Base-by-base conservation (phyloP, 2,888 invertebrate species). In the Papilio demoleus region DNA sequence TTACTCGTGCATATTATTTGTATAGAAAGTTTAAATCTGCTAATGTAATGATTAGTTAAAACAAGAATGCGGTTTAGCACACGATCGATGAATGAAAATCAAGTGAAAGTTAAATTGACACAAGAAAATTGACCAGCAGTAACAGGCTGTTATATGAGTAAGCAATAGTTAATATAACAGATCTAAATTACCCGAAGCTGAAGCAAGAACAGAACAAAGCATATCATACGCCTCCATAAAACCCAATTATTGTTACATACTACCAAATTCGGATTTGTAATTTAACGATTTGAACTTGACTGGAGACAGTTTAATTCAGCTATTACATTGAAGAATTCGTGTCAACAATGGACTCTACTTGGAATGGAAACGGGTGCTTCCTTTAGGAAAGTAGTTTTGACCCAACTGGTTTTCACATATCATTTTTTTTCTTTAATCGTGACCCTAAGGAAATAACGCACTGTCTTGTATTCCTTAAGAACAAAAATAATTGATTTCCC, bases 261-360 rank as follows among this genome's bases (percentile, higher is more conserved):
- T 63, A 27, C 75, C 77, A 71, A 79, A 80, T 80, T 79, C 73
- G 76, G 74, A 74, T 70, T 73, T 78, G 78, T 78, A 81, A 80
- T 88, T 85, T 82, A 87, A 83, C 75, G 80, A 78, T 75, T 86
- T 82, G 87, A 81, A 85, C 86, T 87, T 82, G 80, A 79, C 74
- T 68, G 71, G 80, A 83, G 83, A 84, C 84, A 81, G 76, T 78
- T 75, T 76, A 76, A 77, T 78, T 77, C 9, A 45, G 8, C 42
- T 45, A 17, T 17, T 9, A 19, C 4, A 19, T 3, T 31, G 6
- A 31, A 31, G 31, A n/a, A n/a, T n/a, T n/a, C n/a, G n/a, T n/a
- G n/a, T n/a, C n/a, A n/a, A n/a, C n/a, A n/a, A n/a, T n/a, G n/a
- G n/a, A n/a, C n/a, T n/a, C n/a, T n/a, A n/a, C n/a, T n/a, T n/a